A percentile compares a stretch with the other conserved stretches of the same genome.
Conservation (phyloP, 2,888 invertebrate species). For the Troides aeacus region DNA sequence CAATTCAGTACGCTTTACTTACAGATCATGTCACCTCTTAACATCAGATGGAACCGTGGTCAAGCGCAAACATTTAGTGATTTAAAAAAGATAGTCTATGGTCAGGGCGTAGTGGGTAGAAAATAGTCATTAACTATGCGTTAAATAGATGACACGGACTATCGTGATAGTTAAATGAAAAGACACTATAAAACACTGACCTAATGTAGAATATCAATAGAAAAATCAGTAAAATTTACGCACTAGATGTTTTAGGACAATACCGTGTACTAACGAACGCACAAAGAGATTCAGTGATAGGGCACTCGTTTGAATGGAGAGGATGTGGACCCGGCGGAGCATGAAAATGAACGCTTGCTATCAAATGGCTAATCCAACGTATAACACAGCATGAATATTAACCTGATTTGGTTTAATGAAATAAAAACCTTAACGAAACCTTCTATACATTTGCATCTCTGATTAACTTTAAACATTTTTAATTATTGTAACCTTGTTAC, state of each 20-base stretch:
- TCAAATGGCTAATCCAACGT: constrained; percentile 30
- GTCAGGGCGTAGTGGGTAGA: not conserved
- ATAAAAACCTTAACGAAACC: constrained; percentile 17
- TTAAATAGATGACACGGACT: not conserved
- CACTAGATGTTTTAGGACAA: constrained; percentile 37
- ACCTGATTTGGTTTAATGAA: constrained; percentile 4
- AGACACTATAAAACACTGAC: constrained; percentile 20
- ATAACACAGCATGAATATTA: constrained; percentile 14
- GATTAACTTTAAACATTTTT: constrained; percentile 3
- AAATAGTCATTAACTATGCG: not conserved
- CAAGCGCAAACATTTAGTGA: too few relatives aligned
- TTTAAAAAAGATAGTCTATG: too few relatives aligned
- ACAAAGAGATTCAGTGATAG: constrained; percentile 30
- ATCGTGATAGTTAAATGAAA: constrained; percentile 1
- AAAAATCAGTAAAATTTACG: constrained; percentile 37
- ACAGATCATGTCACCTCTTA: too few relatives aligned
- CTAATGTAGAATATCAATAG: constrained; percentile 23
- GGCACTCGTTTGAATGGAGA: constrained; percentile 24
- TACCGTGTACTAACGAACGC: constrained; percentile 35
- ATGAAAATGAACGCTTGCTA: constrained; percentile 31
- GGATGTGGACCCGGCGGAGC: constrained; percentile 31
- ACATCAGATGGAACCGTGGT: too few relatives aligned
- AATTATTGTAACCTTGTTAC: constrained; percentile 5
- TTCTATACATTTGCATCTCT: constrained; percentile 9
- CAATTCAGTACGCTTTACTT: too few relatives aligned